These are phyloP conservation scores for Orthosia gothica DNA, from an alignment of 2,888 invertebrate species.

Conservation along the genomic window DNA sequence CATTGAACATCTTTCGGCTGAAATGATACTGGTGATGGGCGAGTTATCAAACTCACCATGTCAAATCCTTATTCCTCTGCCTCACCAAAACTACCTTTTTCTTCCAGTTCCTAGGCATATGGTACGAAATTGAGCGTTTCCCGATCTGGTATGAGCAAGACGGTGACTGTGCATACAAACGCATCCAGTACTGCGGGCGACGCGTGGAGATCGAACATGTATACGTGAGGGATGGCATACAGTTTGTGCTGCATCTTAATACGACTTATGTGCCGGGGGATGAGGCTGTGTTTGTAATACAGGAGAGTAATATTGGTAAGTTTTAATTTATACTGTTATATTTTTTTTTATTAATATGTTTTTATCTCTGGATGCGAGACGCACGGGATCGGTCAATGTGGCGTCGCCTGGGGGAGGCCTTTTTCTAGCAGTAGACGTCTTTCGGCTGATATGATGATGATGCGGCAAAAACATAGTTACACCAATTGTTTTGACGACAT, in stretches of 20 bases:
- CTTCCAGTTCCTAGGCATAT: constrained; percentile 85
- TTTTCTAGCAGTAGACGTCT: no score
- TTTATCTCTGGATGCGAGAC: no score
- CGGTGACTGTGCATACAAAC: constrained; percentile 83
- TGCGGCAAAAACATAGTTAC: no score
- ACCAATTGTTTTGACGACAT: no score
- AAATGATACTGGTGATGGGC: neutral
- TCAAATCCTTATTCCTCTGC: no score
- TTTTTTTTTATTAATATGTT: no score
- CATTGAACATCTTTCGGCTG: neutral
- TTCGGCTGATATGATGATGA: no score
- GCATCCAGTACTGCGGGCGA: constrained; percentile 81
- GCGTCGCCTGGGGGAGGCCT: no score
- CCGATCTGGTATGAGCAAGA: constrained; percentile 84
- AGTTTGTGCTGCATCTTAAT: constrained; percentile 82
- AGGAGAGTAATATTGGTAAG: constrained; percentile 83
- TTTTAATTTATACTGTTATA: neutral
- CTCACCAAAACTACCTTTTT: neutral
- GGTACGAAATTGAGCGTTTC: constrained; percentile 85
- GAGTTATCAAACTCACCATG: no score
- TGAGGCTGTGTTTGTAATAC: constrained; percentile 82
- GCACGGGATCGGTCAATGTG: no score
- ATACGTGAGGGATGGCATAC: constrained; percentile 79
- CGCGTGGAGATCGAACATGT: constrained; percentile 82
- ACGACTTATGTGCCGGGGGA: constrained; percentile 84